These are phyloP conservation scores for Drosophila insularis DNA, from an alignment of 1,140 invertebrate genomes.

Conservation along the genomic window DNA sequence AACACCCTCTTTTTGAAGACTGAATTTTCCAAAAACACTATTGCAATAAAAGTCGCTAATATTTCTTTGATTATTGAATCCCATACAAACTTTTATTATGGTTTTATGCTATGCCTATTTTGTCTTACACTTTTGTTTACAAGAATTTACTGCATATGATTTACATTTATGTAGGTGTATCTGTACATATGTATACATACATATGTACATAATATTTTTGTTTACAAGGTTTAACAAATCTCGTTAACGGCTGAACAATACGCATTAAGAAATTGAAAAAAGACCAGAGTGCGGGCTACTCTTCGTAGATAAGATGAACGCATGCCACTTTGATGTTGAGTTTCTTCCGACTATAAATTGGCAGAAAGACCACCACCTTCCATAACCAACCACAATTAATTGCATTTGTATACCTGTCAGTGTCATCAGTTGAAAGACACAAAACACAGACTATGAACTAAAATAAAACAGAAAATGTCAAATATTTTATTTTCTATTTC, in stretches of 20 bases:
- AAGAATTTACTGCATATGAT: too few species aligned
- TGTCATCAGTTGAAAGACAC: slow-evolving; percentile 55
- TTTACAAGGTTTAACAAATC: not conserved
- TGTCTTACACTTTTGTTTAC: too few species aligned
- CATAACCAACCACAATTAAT: slow-evolving; percentile 64
- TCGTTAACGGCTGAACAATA: not conserved
- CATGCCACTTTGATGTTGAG: not conserved
- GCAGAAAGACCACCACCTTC: not conserved
- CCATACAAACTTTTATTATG: too few species aligned
- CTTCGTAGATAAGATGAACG: slow-evolving; percentile 70
- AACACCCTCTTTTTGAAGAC: too few species aligned
- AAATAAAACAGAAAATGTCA: slow-evolving; percentile 67
- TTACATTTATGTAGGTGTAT: too few species aligned
- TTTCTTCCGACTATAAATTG: not conserved
- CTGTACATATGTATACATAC: too few species aligned
- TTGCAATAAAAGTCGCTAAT: too few species aligned
- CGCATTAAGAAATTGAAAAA: not conserved
- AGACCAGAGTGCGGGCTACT: not conserved
- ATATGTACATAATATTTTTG: too few species aligned
- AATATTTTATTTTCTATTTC: slow-evolving; percentile 65
- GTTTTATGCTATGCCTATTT: too few species aligned
- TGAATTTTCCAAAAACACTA: too few species aligned
- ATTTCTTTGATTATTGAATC: too few species aligned
- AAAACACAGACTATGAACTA: slow-evolving; percentile 38
- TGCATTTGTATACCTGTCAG: slow-evolving; percentile 73